Percentiles rank a stretch among this genome's conserved stretches.
These are phyloP conservation scores for Apotomis betuletana DNA, from an alignment of 2,888 invertebrate genomes.

Conservation along the genomic window DNA sequence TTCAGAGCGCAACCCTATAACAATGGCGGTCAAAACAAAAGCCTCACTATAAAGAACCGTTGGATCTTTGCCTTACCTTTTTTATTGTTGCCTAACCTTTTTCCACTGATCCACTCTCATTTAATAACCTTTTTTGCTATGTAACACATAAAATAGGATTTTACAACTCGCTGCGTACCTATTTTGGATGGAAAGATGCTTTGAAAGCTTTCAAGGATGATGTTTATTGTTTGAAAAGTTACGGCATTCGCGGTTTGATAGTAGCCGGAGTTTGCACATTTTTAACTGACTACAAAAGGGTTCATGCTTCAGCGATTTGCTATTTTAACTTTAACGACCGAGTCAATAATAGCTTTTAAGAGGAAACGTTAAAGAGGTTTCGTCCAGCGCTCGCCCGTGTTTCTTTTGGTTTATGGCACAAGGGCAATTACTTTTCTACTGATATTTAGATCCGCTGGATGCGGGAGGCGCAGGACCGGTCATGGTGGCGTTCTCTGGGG, in stretches of 20 bases:
- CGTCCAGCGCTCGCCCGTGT: not conserved
- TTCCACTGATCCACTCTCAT: conserved; percentile 68
- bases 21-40: conserved; percentile 64
- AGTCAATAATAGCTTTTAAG: conserved; percentile 1
- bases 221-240: conserved; percentile 41
- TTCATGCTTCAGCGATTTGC: conserved; percentile 24
- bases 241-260: conserved; percentile 33
- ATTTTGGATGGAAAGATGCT: conserved; percentile 40
- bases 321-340: conserved; percentile 23
- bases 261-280: conserved; percentile 34
- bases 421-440: not conserved
- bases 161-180: conserved; percentile 46
- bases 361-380: not conserved
- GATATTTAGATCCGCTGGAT: too few relatives aligned
- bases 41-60: conserved; percentile 62
- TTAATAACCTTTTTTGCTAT: conserved; percentile 66
- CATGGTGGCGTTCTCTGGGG: too few relatives aligned
- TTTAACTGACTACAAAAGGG: conserved; percentile 40
- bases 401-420: not conserved
- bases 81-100: conserved; percentile 75
- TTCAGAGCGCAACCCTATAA: conserved; percentile 52
- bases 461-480: too few relatives aligned
- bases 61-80: conserved; percentile 67
- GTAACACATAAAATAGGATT: conserved; percentile 58
- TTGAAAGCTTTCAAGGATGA: conserved; percentile 40